Conservation (phyloP, 2,888 invertebrate species). For the Altica lythri region DNA sequence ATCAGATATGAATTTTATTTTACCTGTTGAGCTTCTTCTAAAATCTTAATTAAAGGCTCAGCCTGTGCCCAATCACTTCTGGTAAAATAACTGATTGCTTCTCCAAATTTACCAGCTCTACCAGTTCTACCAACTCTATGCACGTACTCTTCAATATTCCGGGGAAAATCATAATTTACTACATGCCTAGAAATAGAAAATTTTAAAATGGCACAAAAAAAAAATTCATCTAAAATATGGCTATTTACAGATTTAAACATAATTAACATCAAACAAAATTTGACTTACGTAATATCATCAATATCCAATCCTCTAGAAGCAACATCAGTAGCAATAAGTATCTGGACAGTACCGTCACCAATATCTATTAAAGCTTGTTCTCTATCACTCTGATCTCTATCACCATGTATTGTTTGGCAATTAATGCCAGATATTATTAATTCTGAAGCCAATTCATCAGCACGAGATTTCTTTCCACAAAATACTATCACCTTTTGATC, state of each 20-base stretch:
- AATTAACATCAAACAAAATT: too few species aligned
- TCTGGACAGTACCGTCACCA: conserved; percentile 74
- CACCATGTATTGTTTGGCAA: conserved; percentile 87
- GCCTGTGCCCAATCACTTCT: conserved; percentile 83
- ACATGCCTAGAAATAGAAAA: conserved; percentile 78
- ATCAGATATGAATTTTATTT: conserved; percentile 26
- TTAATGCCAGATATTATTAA: conserved; percentile 69
- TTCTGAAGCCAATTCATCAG: conserved; percentile 83
- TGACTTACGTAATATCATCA: conserved; percentile 79
- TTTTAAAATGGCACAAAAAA: too few species aligned
- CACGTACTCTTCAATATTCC: conserved; percentile 94
- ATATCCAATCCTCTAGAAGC: conserved; percentile 94
- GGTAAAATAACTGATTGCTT: conserved; percentile 81
- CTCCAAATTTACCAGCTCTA: conserved; percentile 84
- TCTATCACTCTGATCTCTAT: conserved; percentile 75
- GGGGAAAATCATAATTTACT: conserved; percentile 90
- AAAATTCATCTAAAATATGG: too few species aligned
- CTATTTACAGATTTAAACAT: neutral
- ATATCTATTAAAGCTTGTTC: conserved; percentile 86
- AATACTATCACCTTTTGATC: conserved; percentile 89
- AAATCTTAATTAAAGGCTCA: conserved; percentile 77
- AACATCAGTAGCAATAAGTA: conserved; percentile 93
- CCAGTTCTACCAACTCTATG: conserved; percentile 96
- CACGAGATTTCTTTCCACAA: conserved; percentile 83
- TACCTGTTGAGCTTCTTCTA: conserved; percentile 82